These are phyloP conservation scores for Limnephilus lunatus DNA, from an alignment of 2,888 invertebrate species.

Conservation along the genomic window DNA sequence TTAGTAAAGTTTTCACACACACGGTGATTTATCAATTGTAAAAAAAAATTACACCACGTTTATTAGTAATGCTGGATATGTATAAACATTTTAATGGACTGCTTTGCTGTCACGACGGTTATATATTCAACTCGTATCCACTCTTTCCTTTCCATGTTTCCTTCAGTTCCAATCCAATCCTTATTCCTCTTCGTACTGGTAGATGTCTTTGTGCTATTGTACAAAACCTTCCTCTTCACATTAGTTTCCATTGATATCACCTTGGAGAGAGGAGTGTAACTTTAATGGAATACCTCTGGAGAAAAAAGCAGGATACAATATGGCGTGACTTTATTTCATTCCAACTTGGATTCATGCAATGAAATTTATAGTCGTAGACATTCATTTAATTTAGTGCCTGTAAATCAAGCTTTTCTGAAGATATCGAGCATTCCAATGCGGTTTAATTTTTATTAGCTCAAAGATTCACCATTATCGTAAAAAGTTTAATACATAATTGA, in stretches of 20 bases:
- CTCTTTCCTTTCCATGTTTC: neutral
- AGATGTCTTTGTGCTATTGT: neutral
- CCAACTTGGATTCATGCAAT: neutral
- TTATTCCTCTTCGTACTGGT: neutral
- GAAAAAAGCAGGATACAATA: neutral
- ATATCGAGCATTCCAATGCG: neutral
- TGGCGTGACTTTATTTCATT: conserved; percentile 42
- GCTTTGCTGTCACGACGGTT: neutral
- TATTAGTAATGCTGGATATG: too few relatives aligned
- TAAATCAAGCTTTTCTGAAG: neutral
- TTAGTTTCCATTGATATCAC: neutral
- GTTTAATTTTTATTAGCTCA: neutral
- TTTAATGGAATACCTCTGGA: neutral
- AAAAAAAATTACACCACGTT: too few relatives aligned
- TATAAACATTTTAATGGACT: too few relatives aligned
- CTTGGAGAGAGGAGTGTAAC: neutral
- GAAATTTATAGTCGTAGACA: neutral
- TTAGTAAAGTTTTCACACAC: too few relatives aligned
- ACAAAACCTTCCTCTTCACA: neutral
- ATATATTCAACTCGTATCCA: neutral
- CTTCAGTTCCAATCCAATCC: neutral
- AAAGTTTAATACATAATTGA: neutral
- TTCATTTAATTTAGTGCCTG: conserved; percentile 4
- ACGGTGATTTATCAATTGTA: too few relatives aligned
- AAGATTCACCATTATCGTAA: neutral